These are phyloP conservation scores for Sceliomorpha sp. DNA, from an alignment of 2,888 invertebrate genomes.

Conservation along the genomic window DNA sequence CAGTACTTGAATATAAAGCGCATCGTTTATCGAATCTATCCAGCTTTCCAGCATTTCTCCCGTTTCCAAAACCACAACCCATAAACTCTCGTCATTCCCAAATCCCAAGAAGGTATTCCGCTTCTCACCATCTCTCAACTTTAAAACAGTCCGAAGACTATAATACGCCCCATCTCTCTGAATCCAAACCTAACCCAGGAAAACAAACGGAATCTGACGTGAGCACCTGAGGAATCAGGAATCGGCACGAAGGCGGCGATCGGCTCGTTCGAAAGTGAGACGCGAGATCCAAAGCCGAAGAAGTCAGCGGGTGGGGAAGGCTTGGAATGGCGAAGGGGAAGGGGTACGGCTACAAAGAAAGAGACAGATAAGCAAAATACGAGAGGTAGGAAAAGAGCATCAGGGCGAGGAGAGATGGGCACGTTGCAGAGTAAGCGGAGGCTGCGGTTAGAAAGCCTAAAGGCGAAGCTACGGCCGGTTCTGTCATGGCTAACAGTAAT, in stretches of 20 bases:
- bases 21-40: no score
- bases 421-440: constrained; percentile 58
- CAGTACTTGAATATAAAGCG: no score
- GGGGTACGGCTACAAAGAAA: constrained; percentile 79
- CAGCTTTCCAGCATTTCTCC: no score
- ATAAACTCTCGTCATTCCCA: no score
- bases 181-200: constrained; percentile 39
- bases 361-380: neutral
- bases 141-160: no score
- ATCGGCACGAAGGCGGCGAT: constrained; percentile 65
- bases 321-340: constrained; percentile 14
- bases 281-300: no score
- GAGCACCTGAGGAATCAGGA: constrained; percentile 30
- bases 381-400: constrained; percentile 68
- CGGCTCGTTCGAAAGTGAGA: constrained; percentile 81
- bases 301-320: constrained; percentile 70
- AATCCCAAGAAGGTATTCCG: no score
- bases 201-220: constrained; percentile 37
- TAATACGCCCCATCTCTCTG: no score
- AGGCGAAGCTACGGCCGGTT: constrained; percentile 59
- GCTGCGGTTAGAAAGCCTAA: constrained; percentile 73
- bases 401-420: constrained; percentile 42
- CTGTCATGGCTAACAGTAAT: constrained; percentile 36
- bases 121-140: no score
- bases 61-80: no score